Conservation (phyloP, 2,888 invertebrate genomes). For the Therioaphis trifolii region DNA sequence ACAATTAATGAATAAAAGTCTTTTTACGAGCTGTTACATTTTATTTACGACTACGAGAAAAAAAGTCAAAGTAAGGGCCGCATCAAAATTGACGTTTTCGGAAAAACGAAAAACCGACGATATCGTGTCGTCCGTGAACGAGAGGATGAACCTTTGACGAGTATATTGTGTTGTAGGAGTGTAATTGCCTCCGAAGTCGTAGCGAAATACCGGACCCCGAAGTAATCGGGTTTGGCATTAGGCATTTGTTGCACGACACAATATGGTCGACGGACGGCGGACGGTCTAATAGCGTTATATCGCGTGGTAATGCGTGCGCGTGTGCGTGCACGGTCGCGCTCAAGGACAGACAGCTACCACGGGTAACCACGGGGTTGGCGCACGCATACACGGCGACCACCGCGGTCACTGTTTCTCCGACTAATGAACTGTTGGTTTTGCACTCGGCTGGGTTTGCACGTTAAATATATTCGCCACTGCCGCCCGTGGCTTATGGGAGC, state of each 20-base stretch:
- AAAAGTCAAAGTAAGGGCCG: too few species aligned
- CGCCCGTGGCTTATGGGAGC: constrained; percentile 36
- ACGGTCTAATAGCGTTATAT: background rate
- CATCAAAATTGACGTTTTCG: too few species aligned
- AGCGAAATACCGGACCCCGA: background rate
- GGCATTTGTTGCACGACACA: background rate
- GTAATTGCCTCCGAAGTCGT: background rate
- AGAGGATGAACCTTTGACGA: background rate
- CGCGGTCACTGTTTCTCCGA: constrained; percentile 44
- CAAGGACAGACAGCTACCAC: background rate
- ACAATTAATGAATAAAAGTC: too few species aligned
- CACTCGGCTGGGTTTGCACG: constrained; percentile 17
- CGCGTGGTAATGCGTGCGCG: too few species aligned
- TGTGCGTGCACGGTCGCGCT: background rate
- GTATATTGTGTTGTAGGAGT: too few species aligned
- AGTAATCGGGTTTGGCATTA: background rate
- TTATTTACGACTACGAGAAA: too few species aligned
- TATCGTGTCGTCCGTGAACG: background rate
- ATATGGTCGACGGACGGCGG: background rate
- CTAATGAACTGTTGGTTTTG: constrained; percentile 63
- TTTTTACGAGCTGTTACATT: too few species aligned
- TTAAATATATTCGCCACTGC: constrained; percentile 42
- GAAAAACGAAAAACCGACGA: too few species aligned
- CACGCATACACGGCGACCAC: constrained; percentile 8
- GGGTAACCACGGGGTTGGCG: constrained; percentile 16